Conservation (phyloP, 2,888 invertebrate genomes). For the Deilephila porcellus region DNA sequence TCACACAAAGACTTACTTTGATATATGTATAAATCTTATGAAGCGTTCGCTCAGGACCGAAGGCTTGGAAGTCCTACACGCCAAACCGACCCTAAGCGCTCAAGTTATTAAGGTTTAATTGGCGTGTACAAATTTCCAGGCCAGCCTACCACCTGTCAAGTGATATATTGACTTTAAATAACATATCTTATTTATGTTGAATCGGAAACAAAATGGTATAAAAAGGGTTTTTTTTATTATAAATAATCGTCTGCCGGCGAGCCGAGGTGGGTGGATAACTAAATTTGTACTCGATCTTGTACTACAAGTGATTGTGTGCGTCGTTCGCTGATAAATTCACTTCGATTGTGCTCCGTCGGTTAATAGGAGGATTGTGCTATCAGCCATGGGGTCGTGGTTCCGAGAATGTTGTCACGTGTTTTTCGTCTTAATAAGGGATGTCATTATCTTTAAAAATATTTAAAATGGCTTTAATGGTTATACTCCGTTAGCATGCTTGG, state of each 20-base stretch:
- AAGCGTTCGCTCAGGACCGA: conserved; percentile 68
- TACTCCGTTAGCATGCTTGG: too few relatives aligned
- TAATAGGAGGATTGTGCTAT: conserved; percentile 60
- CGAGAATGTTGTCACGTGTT: not conserved
- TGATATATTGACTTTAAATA: conserved; percentile 85
- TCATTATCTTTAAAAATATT: too few relatives aligned
- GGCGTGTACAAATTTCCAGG: conserved; percentile 43
- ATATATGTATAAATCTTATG: conserved; percentile 83
- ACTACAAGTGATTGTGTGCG: conserved; percentile 42
- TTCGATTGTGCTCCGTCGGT: conserved; percentile 69
- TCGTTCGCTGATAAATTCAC: conserved; percentile 72
- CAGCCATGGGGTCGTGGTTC: too few relatives aligned
- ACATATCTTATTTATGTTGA: conserved; percentile 86
- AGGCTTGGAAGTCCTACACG: conserved; percentile 44
- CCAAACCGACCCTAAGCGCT: conserved; percentile 52
- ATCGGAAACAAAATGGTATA: conserved; percentile 83
- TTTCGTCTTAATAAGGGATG: not conserved
- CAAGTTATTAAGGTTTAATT: conserved; percentile 55
- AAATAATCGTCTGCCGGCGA: conserved; percentile 70
- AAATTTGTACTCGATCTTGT: conserved; percentile 79
- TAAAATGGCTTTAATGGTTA: too few relatives aligned
- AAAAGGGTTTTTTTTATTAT: conserved; percentile 66
- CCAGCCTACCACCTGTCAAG: conserved; percentile 83
- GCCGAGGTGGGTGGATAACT: conserved; percentile 78
- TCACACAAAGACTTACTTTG: conserved; percentile 81